Conservation (phyloP, 2,797 vertebrate species). For the Tiaroga cobitis region DNA sequence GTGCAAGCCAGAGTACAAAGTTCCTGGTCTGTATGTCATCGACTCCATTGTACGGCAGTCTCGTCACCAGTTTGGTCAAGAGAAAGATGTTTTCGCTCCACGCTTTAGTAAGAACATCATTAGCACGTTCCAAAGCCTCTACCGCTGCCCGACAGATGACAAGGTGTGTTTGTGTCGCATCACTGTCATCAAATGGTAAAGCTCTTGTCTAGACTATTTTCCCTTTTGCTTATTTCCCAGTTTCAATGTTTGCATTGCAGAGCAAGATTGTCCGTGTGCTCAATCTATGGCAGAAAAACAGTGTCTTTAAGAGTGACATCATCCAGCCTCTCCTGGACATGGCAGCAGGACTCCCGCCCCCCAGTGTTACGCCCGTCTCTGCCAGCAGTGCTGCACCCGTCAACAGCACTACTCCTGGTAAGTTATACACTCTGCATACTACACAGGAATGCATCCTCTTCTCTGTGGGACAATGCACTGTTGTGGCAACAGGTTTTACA, state of each 20-base stretch:
- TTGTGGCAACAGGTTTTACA: not conserved
- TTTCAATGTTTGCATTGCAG: constrained; percentile 71
- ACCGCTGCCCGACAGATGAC: constrained; percentile 96
- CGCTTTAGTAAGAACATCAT: constrained; percentile 99
- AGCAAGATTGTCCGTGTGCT: constrained; percentile 99
- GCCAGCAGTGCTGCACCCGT: constrained; percentile 86
- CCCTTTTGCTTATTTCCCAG: not conserved
- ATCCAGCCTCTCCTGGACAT: constrained; percentile 98
- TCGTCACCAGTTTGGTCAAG: constrained; percentile 97
- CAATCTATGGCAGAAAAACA: constrained; percentile 99
- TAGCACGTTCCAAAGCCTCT: constrained; percentile 95
- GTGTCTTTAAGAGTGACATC: constrained; percentile 98
- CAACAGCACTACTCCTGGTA: constrained; percentile 96
- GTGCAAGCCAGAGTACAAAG: constrained; percentile 99
- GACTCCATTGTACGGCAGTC: constrained; percentile 99
- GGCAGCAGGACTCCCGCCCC: constrained; percentile 94
- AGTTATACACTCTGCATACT: constrained; percentile 47
- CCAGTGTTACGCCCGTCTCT: constrained; percentile 89
- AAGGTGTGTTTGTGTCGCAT: constrained; percentile 79
- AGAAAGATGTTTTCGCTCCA: constrained; percentile 97
- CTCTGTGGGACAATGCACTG: no score
- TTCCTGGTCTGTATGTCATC: constrained; percentile 96
- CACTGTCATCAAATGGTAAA: constrained; percentile 32
- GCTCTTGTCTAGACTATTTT: not conserved
- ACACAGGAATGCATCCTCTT: not conserved